Percentiles rank a stretch among this genome's conserved stretches.
Evolutionary conservation across 2,113 vertebrate species (phyloP).

Genomic region (Actinemys pallida): DNA sequence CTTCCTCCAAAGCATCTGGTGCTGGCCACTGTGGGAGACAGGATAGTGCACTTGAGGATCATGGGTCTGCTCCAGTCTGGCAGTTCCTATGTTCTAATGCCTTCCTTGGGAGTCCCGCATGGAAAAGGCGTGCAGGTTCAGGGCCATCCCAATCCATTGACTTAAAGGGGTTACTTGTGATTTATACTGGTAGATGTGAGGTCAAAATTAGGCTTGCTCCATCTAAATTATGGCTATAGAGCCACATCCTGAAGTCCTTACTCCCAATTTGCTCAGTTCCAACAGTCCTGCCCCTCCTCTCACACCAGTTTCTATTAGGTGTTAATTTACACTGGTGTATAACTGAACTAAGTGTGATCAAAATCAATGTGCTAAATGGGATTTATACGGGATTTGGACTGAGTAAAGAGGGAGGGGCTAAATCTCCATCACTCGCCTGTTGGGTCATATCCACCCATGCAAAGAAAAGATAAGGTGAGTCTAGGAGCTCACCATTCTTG

Average conservation of each 20-base stretch:
- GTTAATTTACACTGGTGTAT: fast-evolving
- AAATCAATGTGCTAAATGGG: background rate
- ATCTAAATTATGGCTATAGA: background rate
- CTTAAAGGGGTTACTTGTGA: background rate
- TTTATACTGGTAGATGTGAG: background rate
- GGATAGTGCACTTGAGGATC: background rate
- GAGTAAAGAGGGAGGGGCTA: fast-evolving
- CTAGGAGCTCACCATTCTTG: background rate
- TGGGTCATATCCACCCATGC: background rate
- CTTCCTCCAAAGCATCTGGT: background rate
- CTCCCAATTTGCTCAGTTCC: fast-evolving
- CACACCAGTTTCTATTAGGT: background rate
- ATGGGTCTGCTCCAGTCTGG: background rate
- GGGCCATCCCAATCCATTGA: background rate
- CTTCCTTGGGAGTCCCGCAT: background rate
- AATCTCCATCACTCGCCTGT: fast-evolving
- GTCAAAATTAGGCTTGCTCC: background rate
- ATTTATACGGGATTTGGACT: background rate
- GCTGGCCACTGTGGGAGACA: background rate
- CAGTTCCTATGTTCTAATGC: background rate
- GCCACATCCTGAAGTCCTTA: background rate
- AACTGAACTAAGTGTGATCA: background rate
- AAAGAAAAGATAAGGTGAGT: background rate
- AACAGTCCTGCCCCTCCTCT: background rate
- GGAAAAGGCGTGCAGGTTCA: background rate